Evolutionary conservation across 1,140 invertebrate species (phyloP), one percentile per base, ranked within the genome.

Genomic region (Druon quercuslanigerum): DNA sequence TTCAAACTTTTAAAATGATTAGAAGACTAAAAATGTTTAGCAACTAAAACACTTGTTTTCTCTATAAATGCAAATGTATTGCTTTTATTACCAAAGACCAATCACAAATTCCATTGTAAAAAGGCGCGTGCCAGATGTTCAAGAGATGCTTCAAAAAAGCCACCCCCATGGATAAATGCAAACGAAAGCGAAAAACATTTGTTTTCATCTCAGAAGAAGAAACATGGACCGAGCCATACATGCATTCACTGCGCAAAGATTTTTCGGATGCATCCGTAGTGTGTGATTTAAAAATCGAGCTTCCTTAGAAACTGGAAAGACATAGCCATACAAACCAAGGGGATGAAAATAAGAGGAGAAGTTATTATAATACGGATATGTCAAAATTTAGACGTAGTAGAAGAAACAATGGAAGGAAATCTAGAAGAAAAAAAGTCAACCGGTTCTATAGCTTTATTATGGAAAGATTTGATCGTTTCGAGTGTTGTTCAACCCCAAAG

Each of bases 281-380:
- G 13, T 89, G 87, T 50, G 82, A 83, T 72, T 87, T 83, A 7
- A 86, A 85, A 13, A 77, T 89, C 5, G 88, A 90, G 77, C 70
- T 90, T 60, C 88, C 88, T 0, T 90, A n/a, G n/a, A n/a, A n/a
- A n/a, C n/a, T n/a, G 87, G 88, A 80, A 81, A 19, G 85, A 90
- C 50, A 87, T 88, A 20, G 82, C 79, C 0, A 79, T 88, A 51
- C 83, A 80, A 8, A 5, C 54, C 8, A 75, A n/a, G 8, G 60
- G 40, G 14, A 80, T 85, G 71, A 78, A 73, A 66, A 86, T 89
- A 76, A 78, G 83, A 50, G 50, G 73, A 11, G 77, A 83, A 13
- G 51, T 50, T n/a, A 50, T 51, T 2, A 7, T 25, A 40, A 72
- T 66, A 60, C 20, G 13, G 0, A 60, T 6, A 60, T 40, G 25